Conservation (phyloP, 2,888 invertebrate species). For the Drosophila helvetica region DNA sequence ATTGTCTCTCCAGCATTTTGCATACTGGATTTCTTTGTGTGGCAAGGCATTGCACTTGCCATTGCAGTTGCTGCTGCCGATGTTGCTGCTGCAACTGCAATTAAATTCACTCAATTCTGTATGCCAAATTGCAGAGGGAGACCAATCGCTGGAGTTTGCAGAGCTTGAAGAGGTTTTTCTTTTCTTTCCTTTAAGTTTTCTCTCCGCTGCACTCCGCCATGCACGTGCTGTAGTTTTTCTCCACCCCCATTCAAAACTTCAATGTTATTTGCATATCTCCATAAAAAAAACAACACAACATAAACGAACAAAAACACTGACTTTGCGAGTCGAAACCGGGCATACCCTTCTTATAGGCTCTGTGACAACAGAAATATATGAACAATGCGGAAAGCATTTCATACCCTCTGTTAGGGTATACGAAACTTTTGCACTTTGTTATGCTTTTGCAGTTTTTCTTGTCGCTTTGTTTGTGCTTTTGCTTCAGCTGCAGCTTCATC, state of each 20-base stretch:
- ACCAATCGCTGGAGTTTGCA: constrained; percentile 11
- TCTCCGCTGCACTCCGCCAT: constrained; percentile 22
- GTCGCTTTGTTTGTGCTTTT: constrained; percentile 50
- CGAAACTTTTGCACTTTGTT: constrained; percentile 69
- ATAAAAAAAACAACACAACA: constrained; percentile 46
- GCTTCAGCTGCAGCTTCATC: constrained; percentile 41
- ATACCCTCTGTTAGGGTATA: constrained; percentile 1
- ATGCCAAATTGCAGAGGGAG: constrained; percentile 52
- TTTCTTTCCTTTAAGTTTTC: constrained; percentile 20
- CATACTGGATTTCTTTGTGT: constrained; percentile 58
- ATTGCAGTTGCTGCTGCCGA: constrained; percentile 10
- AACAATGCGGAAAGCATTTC: background rate
- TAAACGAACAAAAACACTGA: background rate
- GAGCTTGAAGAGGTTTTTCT: constrained; percentile 36
- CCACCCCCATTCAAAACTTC: constrained; percentile 5
- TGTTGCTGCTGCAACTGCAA: constrained; percentile 49
- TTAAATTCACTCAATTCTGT: constrained; percentile 73
- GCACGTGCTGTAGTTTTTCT: constrained; percentile 51
- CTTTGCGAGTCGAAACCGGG: too few species aligned
- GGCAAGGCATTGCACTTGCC: constrained; percentile 59
- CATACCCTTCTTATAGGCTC: too few species aligned
- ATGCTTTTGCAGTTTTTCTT: constrained; percentile 46
- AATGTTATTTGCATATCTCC: constrained; percentile 58
- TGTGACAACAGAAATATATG: too few species aligned
- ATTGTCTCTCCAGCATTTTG: constrained; percentile 45